Conservation (phyloP, 2,888 invertebrate genomes). For the Melanchra persicariae region DNA sequence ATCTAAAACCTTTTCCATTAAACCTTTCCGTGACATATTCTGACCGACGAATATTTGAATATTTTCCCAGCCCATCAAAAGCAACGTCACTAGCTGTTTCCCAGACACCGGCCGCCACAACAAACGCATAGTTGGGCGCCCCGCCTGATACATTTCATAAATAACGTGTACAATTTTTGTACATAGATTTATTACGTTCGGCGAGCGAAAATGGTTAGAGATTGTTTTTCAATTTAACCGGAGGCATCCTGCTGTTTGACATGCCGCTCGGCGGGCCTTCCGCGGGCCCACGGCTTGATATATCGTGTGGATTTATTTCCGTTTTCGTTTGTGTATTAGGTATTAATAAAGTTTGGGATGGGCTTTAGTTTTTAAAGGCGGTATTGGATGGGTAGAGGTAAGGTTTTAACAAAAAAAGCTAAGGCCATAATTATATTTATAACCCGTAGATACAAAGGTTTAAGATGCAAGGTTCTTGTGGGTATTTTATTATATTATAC, state of each 20-base stretch:
- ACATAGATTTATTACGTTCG: slow-evolving; percentile 91
- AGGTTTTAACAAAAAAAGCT: background rate
- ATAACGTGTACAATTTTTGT: slow-evolving; percentile 91
- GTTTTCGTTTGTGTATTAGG: slow-evolving; percentile 64
- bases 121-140: slow-evolving; percentile 81
- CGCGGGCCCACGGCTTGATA: slow-evolving; percentile 74
- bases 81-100: slow-evolving; percentile 40
- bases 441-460: background rate
- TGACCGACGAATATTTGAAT: background rate
- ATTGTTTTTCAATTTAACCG: slow-evolving; percentile 91
- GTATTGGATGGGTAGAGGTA: background rate
- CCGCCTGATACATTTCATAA: slow-evolving; percentile 89
- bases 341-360: slow-evolving; percentile 59
- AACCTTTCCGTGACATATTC: no score
- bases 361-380: slow-evolving; percentile 39
- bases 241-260: slow-evolving; percentile 88
- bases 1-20: background rate
- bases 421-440: background rate
- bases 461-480: background rate
- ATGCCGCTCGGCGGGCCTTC: slow-evolving; percentile 84
- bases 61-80: slow-evolving; percentile 15
- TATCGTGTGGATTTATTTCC: slow-evolving; percentile 70
- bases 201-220: slow-evolving; percentile 90
- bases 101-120: slow-evolving; percentile 73
- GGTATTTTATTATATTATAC: background rate